Base-by-base conservation (phyloP, 2,113 vertebrate genomes). In the Galeopterus variegatus region DNA sequence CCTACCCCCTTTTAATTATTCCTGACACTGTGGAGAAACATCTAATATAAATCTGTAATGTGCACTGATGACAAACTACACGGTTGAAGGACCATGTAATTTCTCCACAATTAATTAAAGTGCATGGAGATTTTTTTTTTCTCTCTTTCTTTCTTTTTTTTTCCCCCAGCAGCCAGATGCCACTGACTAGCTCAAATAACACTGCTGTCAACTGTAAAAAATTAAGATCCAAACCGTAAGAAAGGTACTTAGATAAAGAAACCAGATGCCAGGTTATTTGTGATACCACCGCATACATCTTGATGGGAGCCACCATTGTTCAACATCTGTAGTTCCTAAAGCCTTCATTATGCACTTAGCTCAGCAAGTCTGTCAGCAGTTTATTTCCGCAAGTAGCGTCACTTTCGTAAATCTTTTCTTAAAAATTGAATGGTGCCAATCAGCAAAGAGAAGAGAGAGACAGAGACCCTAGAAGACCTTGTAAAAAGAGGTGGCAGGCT, bases 11-110 rank as follows among this genome's bases (percentile, higher is more conserved):
- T 99, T 99, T 99, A 99, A 99, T 99, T 99, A 99, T 99, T 99
- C 99, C 99, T 99, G 99, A 99, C 99, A 99, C 99, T 99, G 99
- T 99, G 99, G 99, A 99, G 99, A 99, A 99, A 99, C 99, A 99
- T 99, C 99, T 99, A 99, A 99, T 99, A 99, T 99, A 99, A 99
- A 99, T 99, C 99, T 99, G 99, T 99, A 99, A 99, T 99, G 99
- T 99, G 99, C 99, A 99, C 99, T 99, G 99, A 99, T 99, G 99
- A 99, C 99, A 99, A 99, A 99, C 99, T 99, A 99, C 99, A 99
- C 99, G 99, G 99, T 99, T 99, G 99, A 99, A 99, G 99, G 99
- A 99, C 99, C 99, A 99, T 99, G 99, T 99, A 99, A 99, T 99
- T 99, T 99, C 99, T 99, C 99, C 98, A 99, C 99, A 99, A 99